These are phyloP conservation scores for Bothrops jararaca DNA, from an alignment of 2,113 vertebrate genomes.

Conservation along the genomic window DNA sequence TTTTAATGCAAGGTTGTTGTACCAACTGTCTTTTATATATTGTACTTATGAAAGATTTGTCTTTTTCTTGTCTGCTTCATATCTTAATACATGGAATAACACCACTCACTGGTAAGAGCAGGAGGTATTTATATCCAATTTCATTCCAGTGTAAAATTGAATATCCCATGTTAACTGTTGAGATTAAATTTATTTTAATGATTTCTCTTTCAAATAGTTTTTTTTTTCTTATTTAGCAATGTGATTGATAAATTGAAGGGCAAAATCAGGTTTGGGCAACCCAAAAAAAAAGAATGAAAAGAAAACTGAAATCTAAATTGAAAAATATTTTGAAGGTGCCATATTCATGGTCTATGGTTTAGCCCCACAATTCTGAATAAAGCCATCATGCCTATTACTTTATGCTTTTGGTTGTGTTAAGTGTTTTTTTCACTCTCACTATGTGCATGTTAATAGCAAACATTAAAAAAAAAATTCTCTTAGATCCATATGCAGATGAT, in stretches of 20 bases:
- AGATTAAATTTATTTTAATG: constrained; percentile 71
- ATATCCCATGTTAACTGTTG: constrained; percentile 74
- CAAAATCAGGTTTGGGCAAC: constrained; percentile 67
- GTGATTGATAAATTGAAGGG: constrained; percentile 57
- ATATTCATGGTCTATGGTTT: constrained; percentile 49
- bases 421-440: constrained; percentile 61
- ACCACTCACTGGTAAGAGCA: constrained; percentile 91
- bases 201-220: constrained; percentile 70
- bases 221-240: constrained; percentile 73
- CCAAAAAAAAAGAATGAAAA: constrained; percentile 20
- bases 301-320: constrained; percentile 42
- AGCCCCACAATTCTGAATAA: constrained; percentile 55
- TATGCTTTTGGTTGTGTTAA: constrained; percentile 67
- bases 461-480: constrained; percentile 45
- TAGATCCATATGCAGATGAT: constrained; percentile 65
- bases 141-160: constrained; percentile 77
- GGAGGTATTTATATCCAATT: constrained; percentile 91
- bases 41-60: constrained; percentile 88
- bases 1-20: constrained; percentile 67
- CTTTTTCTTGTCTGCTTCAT: constrained; percentile 91
- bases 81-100: constrained; percentile 85
- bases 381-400: constrained; percentile 61
- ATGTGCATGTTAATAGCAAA: constrained; percentile 75
- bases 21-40: constrained; percentile 69
- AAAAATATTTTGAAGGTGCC: constrained; percentile 48